A percentile compares a stretch with the other conserved stretches of the same genome.
phyloP scores from a whole-genome alignment of 2,113 vertebrate species.

The Labeo catla region DNA sequence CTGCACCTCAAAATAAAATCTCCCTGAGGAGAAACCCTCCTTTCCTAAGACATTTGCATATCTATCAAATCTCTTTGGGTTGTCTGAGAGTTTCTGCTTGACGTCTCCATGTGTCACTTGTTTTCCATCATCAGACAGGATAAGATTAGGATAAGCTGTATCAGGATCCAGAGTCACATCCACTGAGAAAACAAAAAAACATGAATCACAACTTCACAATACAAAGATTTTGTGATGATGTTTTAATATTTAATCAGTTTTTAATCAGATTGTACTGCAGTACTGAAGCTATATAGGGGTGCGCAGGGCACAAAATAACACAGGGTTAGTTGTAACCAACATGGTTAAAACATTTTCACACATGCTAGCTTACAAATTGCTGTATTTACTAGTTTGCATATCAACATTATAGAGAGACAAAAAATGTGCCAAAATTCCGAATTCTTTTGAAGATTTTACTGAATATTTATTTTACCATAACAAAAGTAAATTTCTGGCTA shows the following conservation, averaged over 20 bases:
- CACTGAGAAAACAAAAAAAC: slow-evolving; percentile 21
- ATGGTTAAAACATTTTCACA: too few species aligned
- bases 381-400: too few species aligned
- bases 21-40: neutral
- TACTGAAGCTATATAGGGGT: neutral
- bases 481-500: too few species aligned
- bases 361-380: too few species aligned
- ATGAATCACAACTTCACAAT: neutral
- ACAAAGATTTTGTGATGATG: neutral
- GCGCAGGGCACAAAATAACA: too few species aligned
- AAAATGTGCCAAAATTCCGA: too few species aligned
- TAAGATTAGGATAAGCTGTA: neutral
- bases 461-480: too few species aligned
- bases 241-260: neutral
- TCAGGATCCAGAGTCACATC: neutral
- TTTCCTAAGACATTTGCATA: neutral
- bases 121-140: neutral
- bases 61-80: neutral
- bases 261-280: neutral
- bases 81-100: neutral
- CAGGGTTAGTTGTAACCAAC: too few species aligned
- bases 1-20: slow-evolving; percentile 10
- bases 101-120: neutral
- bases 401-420: too few species aligned
- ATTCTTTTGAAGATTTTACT: too few species aligned